Conservation (phyloP, 2,888 invertebrate genomes). For the Drosophila parthenogenetica region DNA sequence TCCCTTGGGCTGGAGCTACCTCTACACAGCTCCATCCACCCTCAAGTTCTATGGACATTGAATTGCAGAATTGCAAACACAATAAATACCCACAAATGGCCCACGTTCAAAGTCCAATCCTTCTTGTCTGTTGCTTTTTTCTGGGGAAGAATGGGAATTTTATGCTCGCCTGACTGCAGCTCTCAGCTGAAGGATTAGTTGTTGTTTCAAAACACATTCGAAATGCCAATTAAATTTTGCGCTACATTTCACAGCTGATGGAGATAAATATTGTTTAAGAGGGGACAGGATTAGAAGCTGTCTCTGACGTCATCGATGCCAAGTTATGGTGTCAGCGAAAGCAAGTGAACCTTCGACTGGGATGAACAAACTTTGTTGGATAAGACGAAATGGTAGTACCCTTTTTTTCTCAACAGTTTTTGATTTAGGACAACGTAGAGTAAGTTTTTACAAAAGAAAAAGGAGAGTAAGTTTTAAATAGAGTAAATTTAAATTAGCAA, state of each 20-base stretch:
- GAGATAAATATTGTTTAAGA: slow-evolving; percentile 14
- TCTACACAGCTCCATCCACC: slow-evolving; percentile 18
- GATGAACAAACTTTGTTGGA: background rate
- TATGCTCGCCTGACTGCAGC: slow-evolving; percentile 20
- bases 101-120: slow-evolving; percentile 15
- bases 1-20: slow-evolving; percentile 36
- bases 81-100: slow-evolving; percentile 27
- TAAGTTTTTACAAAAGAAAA: too few species aligned
- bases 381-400: background rate
- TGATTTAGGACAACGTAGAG: too few species aligned
- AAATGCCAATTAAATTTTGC: slow-evolving; percentile 67
- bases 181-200: slow-evolving; percentile 35
- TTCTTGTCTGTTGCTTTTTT: slow-evolving; percentile 24
- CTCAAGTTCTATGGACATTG: slow-evolving; percentile 34
- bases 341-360: slow-evolving; percentile 15
- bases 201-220: slow-evolving; percentile 21
- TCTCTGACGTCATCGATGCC: slow-evolving; percentile 60
- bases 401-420: background rate
- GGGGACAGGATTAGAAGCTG: background rate
- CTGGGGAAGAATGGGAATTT: slow-evolving; percentile 10
- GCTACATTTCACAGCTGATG: slow-evolving; percentile 64
- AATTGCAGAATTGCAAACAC: slow-evolving; percentile 20
- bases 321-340: slow-evolving; percentile 8
- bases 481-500: too few species aligned
- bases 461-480: too few species aligned